Base-by-base conservation (phyloP, 2,888 invertebrate species). In the Phasia obesa region DNA sequence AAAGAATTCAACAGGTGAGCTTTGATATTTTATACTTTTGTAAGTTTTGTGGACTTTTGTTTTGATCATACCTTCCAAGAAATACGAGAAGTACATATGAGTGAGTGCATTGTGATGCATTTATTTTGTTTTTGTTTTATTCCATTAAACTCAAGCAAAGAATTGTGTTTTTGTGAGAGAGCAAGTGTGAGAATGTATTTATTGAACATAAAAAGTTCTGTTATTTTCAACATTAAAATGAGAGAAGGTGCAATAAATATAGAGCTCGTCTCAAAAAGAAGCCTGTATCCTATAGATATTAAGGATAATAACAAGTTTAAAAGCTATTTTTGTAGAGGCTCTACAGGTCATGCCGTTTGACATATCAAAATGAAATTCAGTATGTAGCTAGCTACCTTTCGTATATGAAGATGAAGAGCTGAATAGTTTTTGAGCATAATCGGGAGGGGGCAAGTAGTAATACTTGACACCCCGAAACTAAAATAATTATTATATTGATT, bases 1-100 rank as follows among this genome's bases (percentile, higher is more conserved):
- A 76, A n/a, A 47, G 85, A 88, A 87, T n/a, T 86, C 89, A 89
- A 89, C 89, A 89, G 89, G 89, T 89, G 89, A 89, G 88, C 79
- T 67, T 69, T 62, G 9, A 60, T 53, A 38, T 27, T 53, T 60
- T 38, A 1, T 35, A 55, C 19, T 3, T 15, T 75, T 64, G 38
- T 65, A 65, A 13, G 38, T 65, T 47, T 38, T 51, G 17, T 19
- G 23, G 5, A 11, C 6, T 51, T 62, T 60, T 59, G 15, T 17
- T 44, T 17, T 74, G 31, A 53, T 62, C 53, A 11, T 19, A 17
- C 4, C 5, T 47, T 7, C 17, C 9, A 19, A 17, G 44, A 13
- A n/a, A 7, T 19, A 64, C n/a, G n/a, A n/a, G n/a, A n/a, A n/a
- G n/a, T n/a, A n/a, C n/a, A n/a, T n/a, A n/a, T n/a, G n/a, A 31